Conservation (phyloP, 2,113 vertebrate genomes). For the Proteles cristata region DNA sequence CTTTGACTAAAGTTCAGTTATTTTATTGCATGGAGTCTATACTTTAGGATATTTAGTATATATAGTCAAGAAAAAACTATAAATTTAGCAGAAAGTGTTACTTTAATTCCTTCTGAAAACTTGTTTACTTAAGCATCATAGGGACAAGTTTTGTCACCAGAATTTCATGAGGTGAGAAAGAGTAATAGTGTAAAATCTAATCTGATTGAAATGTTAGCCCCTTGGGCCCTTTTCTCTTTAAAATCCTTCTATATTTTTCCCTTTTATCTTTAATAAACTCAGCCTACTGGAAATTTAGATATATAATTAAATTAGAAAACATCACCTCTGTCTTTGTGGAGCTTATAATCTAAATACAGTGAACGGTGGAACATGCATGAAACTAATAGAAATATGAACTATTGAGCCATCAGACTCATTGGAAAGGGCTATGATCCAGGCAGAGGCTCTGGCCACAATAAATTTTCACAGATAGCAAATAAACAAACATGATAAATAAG, state of each 20-base stretch:
- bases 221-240: background rate
- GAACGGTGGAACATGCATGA: background rate
- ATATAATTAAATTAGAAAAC: background rate
- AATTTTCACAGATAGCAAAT: background rate
- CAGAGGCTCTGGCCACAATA: background rate
- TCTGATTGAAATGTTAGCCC: background rate
- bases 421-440: background rate
- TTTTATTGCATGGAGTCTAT: slow-evolving; percentile 11
- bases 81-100: background rate
- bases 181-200: background rate
- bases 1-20: background rate
- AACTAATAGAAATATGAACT: background rate
- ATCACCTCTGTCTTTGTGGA: background rate
- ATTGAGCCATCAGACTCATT: background rate
- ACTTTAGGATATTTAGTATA: background rate
- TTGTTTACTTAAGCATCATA: slow-evolving; percentile 12
- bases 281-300: background rate
- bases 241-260: background rate
- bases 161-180: background rate
- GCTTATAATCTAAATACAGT: background rate
- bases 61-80: background rate
- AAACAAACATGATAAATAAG: background rate
- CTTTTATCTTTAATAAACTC: slow-evolving; percentile 8
- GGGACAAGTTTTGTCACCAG: background rate
- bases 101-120: background rate